Base-by-base conservation (phyloP, 2,113 vertebrate species). In the Anthoscopus minutus region DNA sequence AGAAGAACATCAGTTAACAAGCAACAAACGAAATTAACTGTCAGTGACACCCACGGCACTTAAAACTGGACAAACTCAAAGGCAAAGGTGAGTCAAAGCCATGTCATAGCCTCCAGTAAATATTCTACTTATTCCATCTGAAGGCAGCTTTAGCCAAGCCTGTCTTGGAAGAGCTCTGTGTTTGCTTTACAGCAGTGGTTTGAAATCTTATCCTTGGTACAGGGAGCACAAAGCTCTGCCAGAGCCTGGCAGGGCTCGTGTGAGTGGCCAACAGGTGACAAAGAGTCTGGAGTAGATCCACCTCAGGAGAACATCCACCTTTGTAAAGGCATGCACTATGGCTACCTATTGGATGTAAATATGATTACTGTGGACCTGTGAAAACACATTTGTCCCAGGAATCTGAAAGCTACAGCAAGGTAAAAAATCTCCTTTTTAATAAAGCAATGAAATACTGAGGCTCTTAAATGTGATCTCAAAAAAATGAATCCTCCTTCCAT, bases 391-490 rank as follows among this genome's bases (percentile, higher is more conserved):
- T 81, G 3, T 33, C 86, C 23, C 86, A 86, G 71, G 54, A 71
- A 85, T 77, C 42, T 14, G 37, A 91, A 80, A 82, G 22, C 66
- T 85, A 40, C 74, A 89, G 30, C 66, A 21, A 70, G 27, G 62
- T 89, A 58, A 91, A 94, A 95, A 62, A 40, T 87, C 57, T 88
- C 40, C 19, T 66, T 94, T 89, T 82, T 70, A 94, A 89, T 89
- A 91, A 89, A 82, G 87, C 44, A 65, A 28, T 54, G 66, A 89
- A 95, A 82, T 67, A 80, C n/a, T 80, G 74, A 74, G 50, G 85
- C 58, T 70, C 38, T 72, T 61, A 48, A 95, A 84, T 0, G 3
- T 93, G 53, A 76, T 13, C 82, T 90, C 30, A 82, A 76, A 86
- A 88, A 84, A 90, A 64, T 25, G 45, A 91, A 65, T 87, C 58